Percentiles rank a stretch among this genome's conserved stretches.
Conservation (phyloP, 2,797 vertebrate genomes). For the Hybognathus amarus region DNA sequence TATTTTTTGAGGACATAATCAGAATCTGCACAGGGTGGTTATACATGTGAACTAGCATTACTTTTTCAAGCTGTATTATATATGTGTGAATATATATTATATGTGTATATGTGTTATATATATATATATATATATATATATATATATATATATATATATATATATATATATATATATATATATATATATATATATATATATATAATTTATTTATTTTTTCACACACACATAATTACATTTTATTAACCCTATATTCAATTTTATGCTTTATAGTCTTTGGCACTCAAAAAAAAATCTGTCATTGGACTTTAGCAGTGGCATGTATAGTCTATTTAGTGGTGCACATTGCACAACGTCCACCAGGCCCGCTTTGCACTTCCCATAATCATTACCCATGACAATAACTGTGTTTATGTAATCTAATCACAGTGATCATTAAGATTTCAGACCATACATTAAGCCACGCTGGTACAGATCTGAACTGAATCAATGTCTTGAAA, state of each 20-base stretch:
- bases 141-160: no score
- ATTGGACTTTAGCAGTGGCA: not conserved
- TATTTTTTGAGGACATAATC: conserved; percentile 52
- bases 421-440: conserved; percentile 15
- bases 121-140: no score
- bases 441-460: conserved; percentile 2
- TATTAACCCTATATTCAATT: not conserved
- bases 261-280: conserved; percentile 30
- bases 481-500: not conserved
- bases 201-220: no score
- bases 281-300: not conserved
- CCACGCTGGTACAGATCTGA: not conserved
- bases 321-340: not conserved
- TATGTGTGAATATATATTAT: no score
- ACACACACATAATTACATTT: not conserved
- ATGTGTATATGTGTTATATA: no score
- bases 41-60: conserved; percentile 15
- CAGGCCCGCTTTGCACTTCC: conserved; percentile 4
- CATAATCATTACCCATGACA: conserved; percentile 8
- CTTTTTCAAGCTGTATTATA: not conserved
- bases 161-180: not conserved
- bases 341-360: conserved; percentile 12
- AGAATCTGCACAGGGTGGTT: conserved; percentile 33
- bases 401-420: conserved; percentile 30
- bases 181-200: not conserved